These are phyloP conservation scores for Dipodomys spectabilis DNA, from an alignment of 2,113 vertebrate genomes.

Conservation along the genomic window DNA sequence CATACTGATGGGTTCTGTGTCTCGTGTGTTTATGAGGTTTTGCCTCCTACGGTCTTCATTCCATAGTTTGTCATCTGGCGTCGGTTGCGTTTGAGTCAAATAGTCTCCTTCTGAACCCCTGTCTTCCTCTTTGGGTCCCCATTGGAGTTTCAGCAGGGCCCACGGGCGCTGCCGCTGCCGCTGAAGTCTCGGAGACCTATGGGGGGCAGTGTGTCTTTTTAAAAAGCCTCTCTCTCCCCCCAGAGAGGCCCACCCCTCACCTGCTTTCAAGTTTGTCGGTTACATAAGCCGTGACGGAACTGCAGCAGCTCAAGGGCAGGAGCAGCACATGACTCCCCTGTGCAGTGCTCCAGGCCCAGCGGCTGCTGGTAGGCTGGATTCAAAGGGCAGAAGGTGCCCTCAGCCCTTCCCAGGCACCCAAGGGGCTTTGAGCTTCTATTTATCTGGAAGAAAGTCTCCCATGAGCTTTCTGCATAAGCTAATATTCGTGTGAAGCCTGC, in stretches of 20 bases:
- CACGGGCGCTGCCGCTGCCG: too few relatives aligned
- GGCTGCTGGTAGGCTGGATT: conserved; percentile 15
- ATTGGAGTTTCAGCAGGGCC: too few relatives aligned
- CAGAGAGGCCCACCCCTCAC: conserved; percentile 16
- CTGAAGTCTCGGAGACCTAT: neutral
- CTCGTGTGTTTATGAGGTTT: neutral
- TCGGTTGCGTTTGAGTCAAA: neutral
- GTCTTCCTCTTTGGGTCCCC: neutral
- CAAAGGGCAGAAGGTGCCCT: conserved; percentile 48
- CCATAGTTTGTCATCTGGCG: neutral
- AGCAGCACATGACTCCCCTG: conserved; percentile 11
- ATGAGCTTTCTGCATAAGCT: conserved; percentile 43
- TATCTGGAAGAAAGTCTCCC: conserved; percentile 65
- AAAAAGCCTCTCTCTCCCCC: neutral
- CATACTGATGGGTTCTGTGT: neutral
- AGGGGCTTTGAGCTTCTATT: conserved; percentile 71
- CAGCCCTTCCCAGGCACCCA: conserved; percentile 36
- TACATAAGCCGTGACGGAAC: conserved; percentile 43
- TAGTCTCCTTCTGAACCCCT: conserved; percentile 3
- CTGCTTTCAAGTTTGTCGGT: conserved; percentile 63
- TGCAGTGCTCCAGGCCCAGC: conserved; percentile 20
- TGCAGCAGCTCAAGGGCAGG: neutral
- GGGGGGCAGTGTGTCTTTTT: neutral
- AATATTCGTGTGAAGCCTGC: conserved; percentile 33
- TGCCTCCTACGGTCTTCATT: neutral